These are phyloP conservation scores for Syngnathus rostellatus DNA, from an alignment of 2,797 vertebrate species.

Conservation along the genomic window DNA sequence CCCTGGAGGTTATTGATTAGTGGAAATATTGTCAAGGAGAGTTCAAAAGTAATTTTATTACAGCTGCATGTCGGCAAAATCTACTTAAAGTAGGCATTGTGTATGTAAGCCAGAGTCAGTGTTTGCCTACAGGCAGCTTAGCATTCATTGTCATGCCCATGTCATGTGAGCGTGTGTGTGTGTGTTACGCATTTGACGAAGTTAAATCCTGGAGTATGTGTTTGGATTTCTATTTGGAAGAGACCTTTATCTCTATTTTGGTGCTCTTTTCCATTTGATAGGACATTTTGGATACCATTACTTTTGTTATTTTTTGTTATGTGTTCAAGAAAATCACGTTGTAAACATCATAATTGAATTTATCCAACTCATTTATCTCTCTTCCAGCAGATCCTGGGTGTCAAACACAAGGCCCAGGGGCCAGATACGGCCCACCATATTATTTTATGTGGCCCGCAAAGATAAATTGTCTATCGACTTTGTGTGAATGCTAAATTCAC, in stretches of 20 bases:
- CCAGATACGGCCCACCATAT: no score
- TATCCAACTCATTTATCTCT: no score
- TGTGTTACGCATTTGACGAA: constrained; percentile 9
- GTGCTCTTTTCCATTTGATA: background rate
- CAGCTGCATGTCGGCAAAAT: constrained; percentile 26
- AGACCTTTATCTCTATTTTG: constrained; percentile 20
- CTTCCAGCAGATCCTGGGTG: no score
- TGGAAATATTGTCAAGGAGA: constrained; percentile 10
- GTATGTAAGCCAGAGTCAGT: constrained; percentile 37
- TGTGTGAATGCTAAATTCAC: no score
- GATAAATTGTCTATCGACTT: no score
- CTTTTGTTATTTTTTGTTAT: background rate
- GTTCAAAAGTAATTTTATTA: constrained; percentile 23
- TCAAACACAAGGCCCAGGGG: no score
- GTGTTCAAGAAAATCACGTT: background rate
- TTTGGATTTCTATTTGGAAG: constrained; percentile 31
- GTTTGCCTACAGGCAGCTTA: constrained; percentile 55
- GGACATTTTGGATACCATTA: background rate
- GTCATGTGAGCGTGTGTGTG: constrained; percentile 14
- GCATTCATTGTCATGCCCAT: constrained; percentile 45
- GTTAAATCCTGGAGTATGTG: constrained; percentile 42
- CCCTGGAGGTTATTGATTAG: constrained; percentile 1
- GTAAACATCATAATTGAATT: no score
- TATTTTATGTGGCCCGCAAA: no score
- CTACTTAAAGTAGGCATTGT: constrained; percentile 47